Evolutionary conservation across 2,113 vertebrate genomes (phyloP), one percentile per base, ranked within the genome.

Genomic region (Sander vitreus): DNA sequence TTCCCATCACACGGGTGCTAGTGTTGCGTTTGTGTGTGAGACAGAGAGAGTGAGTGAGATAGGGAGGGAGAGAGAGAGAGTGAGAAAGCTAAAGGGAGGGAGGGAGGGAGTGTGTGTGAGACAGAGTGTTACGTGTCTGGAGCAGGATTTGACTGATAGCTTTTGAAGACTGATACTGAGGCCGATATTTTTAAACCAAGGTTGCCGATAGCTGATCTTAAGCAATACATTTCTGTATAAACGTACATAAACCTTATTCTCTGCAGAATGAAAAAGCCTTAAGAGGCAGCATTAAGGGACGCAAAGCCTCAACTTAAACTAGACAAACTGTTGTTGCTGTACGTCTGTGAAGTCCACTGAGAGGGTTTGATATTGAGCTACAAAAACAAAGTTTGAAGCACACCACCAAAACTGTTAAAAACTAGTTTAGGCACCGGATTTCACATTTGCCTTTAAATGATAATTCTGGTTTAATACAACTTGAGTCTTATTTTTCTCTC

Each of bases 1-100:
- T 81, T 57, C 43, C 75, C 84, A 55, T 86, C 84, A 86, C 87
- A 75, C 70, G 21, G 64, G 66, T 48, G 64, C 67, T 48, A 62
- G 48, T 82, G 74, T 86, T 74, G 54, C 60, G 70, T 55, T 65
- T 60, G 43, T 19, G 45, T 48, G 59, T 7, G 50, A 13, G 10
- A 59, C 51, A 11, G 43, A 23, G 63, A 78, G 18, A 54, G 14
- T 47, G 27, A n/a, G 27, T 21, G 71, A 39, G 58, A 30, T 54
- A 19, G 45, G 27, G 27, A 9, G 50, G 16, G 47, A 15, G 47
- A 60, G 77, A 60, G 77, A 16, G 55, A 65, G 62, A 50, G 33
- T 27, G 6, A 3, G 8, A 19, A 43, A 25, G 48, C 25, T 51
- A 59, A 39, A 43, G 39, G 39, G 30, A 8, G 14, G 36, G 57